A percentile compares a stretch with the other conserved stretches of the same genome.
These are phyloP conservation scores for Actinopyga echinites DNA, from an alignment of 53 echinoderm and acorn worm genomes.

Conservation along the genomic window DNA sequence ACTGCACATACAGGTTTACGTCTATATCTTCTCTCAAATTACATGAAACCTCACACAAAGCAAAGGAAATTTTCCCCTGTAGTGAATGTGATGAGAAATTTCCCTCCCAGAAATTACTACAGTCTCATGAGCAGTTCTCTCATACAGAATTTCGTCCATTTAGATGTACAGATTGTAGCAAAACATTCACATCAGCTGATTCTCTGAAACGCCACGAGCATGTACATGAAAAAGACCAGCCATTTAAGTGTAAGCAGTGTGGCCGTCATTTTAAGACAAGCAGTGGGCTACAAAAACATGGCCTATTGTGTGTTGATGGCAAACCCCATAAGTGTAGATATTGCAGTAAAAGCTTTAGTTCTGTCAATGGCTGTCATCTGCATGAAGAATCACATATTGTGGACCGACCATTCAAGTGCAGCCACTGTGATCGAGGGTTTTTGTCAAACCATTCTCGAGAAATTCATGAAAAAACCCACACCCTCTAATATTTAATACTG, in stretches of 20 bases:
- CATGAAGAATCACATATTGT: conserved; percentile 27
- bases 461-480: conserved; percentile 36
- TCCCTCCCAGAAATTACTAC: background rate
- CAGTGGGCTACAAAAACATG: conserved; percentile 22
- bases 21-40: background rate
- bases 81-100: conserved; percentile 20
- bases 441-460: conserved; percentile 22
- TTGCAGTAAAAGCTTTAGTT: conserved; percentile 29
- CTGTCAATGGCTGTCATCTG: conserved; percentile 8
- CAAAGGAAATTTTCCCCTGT: background rate
- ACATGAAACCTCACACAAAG: conserved; percentile 10
- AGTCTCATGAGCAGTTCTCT: background rate
- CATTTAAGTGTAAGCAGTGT: conserved; percentile 16
- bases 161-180: conserved; percentile 23
- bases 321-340: conserved; percentile 37
- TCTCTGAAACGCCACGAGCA: conserved; percentile 22
- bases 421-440: conserved; percentile 11
- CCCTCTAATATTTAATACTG: background rate
- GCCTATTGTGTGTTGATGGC: background rate
- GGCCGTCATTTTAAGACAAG: conserved; percentile 25
- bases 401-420: conserved; percentile 24
- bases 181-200: conserved; percentile 11
- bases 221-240: conserved; percentile 25
- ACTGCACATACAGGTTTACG: background rate
- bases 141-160: background rate